Evolutionary conservation across 2,113 vertebrate genomes (phyloP), one percentile per base, ranked within the genome.

Genomic region (Nipponia nippon): DNA sequence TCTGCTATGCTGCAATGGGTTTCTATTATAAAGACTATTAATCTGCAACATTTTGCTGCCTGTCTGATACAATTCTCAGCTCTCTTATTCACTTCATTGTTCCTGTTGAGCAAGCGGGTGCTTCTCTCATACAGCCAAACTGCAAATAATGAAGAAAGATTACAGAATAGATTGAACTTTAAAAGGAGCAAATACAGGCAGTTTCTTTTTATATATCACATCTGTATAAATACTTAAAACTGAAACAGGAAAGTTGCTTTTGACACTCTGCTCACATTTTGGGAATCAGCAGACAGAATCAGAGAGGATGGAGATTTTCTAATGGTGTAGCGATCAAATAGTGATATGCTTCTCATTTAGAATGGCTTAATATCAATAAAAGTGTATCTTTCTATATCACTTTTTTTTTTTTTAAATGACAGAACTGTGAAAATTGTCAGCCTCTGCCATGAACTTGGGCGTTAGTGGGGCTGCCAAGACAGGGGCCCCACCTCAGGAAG

Each of bases 131-230:
- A 66, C 0, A 16, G n/a, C 17, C 32, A 79, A 77, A 87, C 76
- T 83, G 83, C 55, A 95, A 92, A 94, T 75, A 94, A 83, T 56
- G 86, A 90, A 92, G 89, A 78, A 94, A 94, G 50, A 78, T 89
- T 44, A 93, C 29, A 75, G 53, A 95, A 86, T 1, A 96, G 50
- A 73, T 44, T 63, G 47, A 88, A 83, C 34, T 71, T 86, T 50
- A 73, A 83, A 91, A 80, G 25, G 4, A 80, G 53, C 29, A 91
- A 83, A 94, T 20, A 58, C 18, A 46, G 46, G 38, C n/a, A 59
- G 17, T 32, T 91, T 76, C 36, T 80, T 86, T 85, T 70, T 62
- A 25, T 42, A 18, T 52, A 53, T 66, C 58, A 34, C 7, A 23
- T 50, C 66, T 3, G 30, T 36, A 55, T 55, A 62, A 58, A 72